phyloP scores from a whole-genome alignment of 2,888 invertebrate species.

The Portevinia maculata region DNA sequence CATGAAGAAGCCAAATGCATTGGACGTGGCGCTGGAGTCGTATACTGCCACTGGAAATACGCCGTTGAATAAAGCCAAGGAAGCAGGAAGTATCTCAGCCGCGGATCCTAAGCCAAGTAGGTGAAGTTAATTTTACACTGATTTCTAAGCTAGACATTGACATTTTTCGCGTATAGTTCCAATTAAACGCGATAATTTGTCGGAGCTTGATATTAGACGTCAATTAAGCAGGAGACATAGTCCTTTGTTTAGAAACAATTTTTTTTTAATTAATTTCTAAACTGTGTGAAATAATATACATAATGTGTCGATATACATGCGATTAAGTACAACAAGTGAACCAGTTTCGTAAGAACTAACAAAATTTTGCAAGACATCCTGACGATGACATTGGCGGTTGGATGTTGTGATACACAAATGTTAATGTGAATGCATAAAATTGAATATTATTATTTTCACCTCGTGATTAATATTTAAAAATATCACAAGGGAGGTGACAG shows the following conservation, averaged over 20 bases:
- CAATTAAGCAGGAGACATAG: conserved; percentile 39
- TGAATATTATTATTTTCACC: conserved; percentile 13
- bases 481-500: conserved; percentile 14
- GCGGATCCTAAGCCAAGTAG: conserved; percentile 62
- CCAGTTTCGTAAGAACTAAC: conserved; percentile 53
- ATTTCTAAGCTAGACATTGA: neutral
- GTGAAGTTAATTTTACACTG: conserved; percentile 27
- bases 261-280: conserved; percentile 16
- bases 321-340: conserved; percentile 33
- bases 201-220: conserved; percentile 28
- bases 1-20: conserved; percentile 57
- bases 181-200: conserved; percentile 56
- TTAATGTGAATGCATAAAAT: conserved; percentile 53
- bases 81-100: conserved; percentile 56
- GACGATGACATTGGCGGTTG: conserved; percentile 44
- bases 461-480: conserved; percentile 34
- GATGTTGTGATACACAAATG: conserved; percentile 42
- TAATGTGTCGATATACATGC: no score
- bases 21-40: conserved; percentile 34
- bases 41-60: conserved; percentile 27
- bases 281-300: neutral
- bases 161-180: conserved; percentile 40
- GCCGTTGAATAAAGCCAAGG: conserved; percentile 57
- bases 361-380: conserved; percentile 41
- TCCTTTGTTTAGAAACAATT: conserved; percentile 45